Evolutionary conservation across 1,140 invertebrate genomes (phyloP).

Genomic region (Venustaconcha ellipsiformis): DNA sequence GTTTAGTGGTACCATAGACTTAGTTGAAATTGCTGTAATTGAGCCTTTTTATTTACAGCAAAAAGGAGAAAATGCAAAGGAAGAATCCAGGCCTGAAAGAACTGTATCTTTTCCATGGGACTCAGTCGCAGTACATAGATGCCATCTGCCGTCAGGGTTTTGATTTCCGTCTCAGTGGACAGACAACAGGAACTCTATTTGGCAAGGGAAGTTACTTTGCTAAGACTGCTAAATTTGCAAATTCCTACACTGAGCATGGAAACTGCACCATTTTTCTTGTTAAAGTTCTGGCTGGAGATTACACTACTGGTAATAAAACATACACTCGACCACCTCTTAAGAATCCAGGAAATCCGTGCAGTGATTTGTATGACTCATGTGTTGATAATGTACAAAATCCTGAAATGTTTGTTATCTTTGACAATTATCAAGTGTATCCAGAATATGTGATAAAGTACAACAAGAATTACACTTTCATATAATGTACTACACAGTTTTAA

Average conservation of each 20-base stretch:
- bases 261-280: slow-evolving; percentile 39
- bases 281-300: slow-evolving; percentile 50
- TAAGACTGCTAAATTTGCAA: slow-evolving; percentile 35
- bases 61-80: slow-evolving; percentile 16
- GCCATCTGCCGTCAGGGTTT: slow-evolving; percentile 48
- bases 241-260: slow-evolving; percentile 28
- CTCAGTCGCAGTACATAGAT: slow-evolving; percentile 15
- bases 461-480: too few species aligned
- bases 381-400: slow-evolving; percentile 44
- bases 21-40: too few species aligned
- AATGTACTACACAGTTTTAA: too few species aligned
- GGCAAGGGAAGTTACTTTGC: slow-evolving; percentile 56
- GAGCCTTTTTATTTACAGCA: slow-evolving; percentile 8
- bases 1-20: too few species aligned
- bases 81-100: slow-evolving; percentile 26
- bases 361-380: slow-evolving; percentile 45
- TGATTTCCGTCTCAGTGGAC: slow-evolving; percentile 40
- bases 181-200: slow-evolving; percentile 37
- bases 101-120: slow-evolving; percentile 40
- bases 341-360: slow-evolving; percentile 14
- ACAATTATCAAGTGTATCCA: slow-evolving; percentile 49
- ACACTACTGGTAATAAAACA: slow-evolving; percentile 22
- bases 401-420: slow-evolving; percentile 54
- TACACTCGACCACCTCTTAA: slow-evolving; percentile 41
- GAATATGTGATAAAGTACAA: slow-evolving; percentile 53